Evolutionary conservation across 2,113 vertebrate species (phyloP).

Genomic region (Platycercus adscitus): DNA sequence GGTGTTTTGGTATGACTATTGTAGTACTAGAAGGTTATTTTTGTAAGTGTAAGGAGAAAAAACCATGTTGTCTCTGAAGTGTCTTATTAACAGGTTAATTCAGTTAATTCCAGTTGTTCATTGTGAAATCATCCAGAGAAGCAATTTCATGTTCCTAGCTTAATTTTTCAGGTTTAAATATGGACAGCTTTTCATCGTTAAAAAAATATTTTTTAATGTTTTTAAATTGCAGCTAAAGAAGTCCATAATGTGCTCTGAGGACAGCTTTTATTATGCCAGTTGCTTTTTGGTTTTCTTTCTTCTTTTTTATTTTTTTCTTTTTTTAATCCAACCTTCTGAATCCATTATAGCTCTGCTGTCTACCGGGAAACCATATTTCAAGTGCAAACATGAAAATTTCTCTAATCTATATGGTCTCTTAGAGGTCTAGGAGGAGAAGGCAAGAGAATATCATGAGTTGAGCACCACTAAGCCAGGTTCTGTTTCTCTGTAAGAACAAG

Average conservation of each 20-base stretch:
- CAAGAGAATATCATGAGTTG: not conserved
- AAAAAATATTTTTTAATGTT: not conserved
- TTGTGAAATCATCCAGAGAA: constrained; percentile 28
- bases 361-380: not conserved
- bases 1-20: not conserved
- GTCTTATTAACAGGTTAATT: not conserved
- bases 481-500: not conserved
- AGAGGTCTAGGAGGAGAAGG: not conserved
- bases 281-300: not conserved
- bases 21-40: not conserved
- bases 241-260: not conserved
- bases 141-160: not conserved
- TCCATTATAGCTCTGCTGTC: not conserved
- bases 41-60: not conserved
- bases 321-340: not conserved
- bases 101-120: not conserved
- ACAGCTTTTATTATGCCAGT: not conserved
- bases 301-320: not conserved
- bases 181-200: not conserved
- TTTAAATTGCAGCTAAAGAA: constrained; percentile 3
- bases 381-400: not conserved
- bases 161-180: not conserved
- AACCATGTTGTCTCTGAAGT: not conserved
- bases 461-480: not conserved
- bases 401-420: not conserved